phyloP scores from a whole-genome alignment of 2,113 vertebrate genomes.

The Cephalopholis sonnerati region DNA sequence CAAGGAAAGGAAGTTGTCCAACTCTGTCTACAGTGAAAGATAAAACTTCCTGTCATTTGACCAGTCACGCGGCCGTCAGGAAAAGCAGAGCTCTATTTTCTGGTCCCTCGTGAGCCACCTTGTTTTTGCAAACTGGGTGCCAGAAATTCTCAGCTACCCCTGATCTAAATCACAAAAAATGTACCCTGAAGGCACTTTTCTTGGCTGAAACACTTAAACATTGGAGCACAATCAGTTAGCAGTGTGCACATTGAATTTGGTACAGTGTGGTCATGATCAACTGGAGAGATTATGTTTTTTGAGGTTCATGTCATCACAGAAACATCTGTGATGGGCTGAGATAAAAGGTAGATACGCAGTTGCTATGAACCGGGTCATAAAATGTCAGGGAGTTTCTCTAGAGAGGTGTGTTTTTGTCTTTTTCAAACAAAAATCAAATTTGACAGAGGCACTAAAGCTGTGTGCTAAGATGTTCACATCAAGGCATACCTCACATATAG shows the following conservation, averaged over 20 bases:
- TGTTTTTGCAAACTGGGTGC: constrained; percentile 30
- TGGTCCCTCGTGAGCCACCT: background rate
- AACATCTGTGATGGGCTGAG: background rate
- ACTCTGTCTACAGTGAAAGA: constrained; percentile 15
- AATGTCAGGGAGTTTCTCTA: background rate
- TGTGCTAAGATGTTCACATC: constrained; percentile 5
- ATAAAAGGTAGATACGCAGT: constrained; percentile 1
- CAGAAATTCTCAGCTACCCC: constrained; percentile 21
- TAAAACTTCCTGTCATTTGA: constrained; percentile 28
- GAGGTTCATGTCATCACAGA: constrained; percentile 2
- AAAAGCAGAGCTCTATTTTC: constrained; percentile 3
- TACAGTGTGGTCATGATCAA: background rate
- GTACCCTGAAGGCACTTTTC: constrained; percentile 16
- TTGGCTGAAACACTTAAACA: constrained; percentile 37
- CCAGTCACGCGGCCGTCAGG: background rate
- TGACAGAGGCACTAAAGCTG: background rate
- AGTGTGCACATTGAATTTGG: background rate
- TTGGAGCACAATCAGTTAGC: constrained; percentile 3
- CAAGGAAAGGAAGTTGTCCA: constrained; percentile 6
- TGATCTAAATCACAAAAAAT: constrained; percentile 43
- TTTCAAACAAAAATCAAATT: constrained; percentile 4
- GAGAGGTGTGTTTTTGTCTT: background rate
- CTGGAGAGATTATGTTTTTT: background rate
- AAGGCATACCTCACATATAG: background rate
- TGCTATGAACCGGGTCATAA: background rate